phyloP scores from a whole-genome alignment of 1,140 invertebrate species.

The Coenobita brevimanus region DNA sequence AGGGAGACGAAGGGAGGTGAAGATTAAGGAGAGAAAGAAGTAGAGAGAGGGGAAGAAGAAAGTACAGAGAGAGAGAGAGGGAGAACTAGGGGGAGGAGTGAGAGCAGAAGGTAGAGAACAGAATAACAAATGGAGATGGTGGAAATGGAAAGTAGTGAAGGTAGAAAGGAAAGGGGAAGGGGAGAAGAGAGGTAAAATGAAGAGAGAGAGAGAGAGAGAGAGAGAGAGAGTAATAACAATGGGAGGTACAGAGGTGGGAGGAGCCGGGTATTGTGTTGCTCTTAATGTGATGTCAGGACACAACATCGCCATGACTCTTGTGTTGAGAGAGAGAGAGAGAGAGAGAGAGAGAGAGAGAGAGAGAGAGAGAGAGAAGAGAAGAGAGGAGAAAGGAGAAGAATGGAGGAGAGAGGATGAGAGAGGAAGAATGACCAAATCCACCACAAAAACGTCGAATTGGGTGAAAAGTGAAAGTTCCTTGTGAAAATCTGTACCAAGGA shows the following conservation, averaged over 20 bases:
- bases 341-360: conserved; percentile 8
- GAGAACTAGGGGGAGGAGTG: not conserved
- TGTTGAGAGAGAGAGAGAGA: conserved; percentile 17
- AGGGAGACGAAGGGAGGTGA: not conserved
- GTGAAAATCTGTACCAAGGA: too few species aligned
- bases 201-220: not conserved
- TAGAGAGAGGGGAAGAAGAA: not conserved
- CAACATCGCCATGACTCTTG: not conserved
- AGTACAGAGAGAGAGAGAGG: not conserved
- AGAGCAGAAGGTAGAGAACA: not conserved
- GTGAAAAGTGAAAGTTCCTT: too few species aligned
- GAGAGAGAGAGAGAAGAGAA: not conserved
- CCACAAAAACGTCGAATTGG: too few species aligned
- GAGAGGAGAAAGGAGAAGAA: too few species aligned
- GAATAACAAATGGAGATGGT: not conserved
- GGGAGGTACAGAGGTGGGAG: not conserved
- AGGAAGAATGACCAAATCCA: too few species aligned
- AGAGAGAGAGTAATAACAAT: not conserved
- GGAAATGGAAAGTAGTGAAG: not conserved
- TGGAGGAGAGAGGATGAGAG: too few species aligned
- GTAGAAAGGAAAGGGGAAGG: not conserved
- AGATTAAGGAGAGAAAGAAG: too few species aligned
- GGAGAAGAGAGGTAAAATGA: not conserved
- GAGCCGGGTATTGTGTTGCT: too few species aligned
- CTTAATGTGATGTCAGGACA: too few species aligned